Conservation (phyloP, 1,140 invertebrate genomes). For the Planococcus citri region DNA sequence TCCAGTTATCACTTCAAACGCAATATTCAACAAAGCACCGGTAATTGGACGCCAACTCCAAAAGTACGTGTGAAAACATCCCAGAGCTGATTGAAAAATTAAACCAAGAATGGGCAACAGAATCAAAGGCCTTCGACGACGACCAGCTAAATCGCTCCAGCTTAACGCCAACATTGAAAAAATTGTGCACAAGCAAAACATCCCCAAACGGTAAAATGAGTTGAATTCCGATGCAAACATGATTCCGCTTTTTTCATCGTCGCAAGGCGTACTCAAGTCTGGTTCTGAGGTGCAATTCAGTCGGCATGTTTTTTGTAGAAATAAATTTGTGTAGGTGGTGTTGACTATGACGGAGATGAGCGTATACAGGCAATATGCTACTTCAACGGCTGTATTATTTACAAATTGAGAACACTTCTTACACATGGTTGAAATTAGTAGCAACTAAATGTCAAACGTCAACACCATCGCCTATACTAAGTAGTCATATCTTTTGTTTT, state of each 20-base stretch:
- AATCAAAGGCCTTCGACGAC: constrained; percentile 35
- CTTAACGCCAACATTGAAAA: no score
- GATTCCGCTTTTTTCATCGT: background rate
- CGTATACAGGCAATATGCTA: background rate
- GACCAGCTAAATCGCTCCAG: constrained; percentile 28
- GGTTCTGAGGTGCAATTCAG: background rate
- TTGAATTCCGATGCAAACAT: background rate
- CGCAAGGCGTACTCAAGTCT: background rate
- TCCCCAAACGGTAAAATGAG: no score
- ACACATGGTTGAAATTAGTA: no score
- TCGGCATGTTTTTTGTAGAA: background rate
- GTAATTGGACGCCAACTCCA: background rate
- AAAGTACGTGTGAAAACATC: no score
- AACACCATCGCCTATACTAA: no score
- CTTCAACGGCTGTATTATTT: background rate
- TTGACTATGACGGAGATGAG: background rate
- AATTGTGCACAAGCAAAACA: no score
- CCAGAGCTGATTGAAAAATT: background rate
- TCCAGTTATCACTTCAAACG: background rate
- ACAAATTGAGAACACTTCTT: no score
- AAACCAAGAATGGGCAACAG: constrained; percentile 32
- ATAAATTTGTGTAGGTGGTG: background rate
- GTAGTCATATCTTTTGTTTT: no score
- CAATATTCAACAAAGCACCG: background rate
- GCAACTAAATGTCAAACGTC: no score